Percentiles rank a stretch among this genome's conserved stretches.
Evolutionary conservation across 2,113 vertebrate genomes (phyloP).

Genomic region (Lophura nycthemera): DNA sequence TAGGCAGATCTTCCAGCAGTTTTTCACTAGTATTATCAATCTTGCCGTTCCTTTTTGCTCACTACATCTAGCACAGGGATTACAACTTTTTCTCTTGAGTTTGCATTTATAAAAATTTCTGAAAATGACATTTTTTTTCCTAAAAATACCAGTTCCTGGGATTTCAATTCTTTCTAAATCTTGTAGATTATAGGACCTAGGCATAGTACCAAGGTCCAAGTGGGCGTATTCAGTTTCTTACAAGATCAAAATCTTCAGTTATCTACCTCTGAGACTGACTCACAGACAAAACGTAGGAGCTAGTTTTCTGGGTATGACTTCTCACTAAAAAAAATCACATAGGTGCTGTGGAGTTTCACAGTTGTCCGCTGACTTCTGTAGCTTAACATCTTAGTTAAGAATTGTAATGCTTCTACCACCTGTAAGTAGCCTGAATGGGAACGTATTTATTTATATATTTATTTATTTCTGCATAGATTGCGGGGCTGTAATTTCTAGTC

Average conservation of each 20-base stretch:
- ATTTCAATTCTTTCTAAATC: no score
- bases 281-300: neutral
- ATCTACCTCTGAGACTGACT: neutral
- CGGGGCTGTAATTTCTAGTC: neutral
- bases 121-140: no score
- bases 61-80: neutral
- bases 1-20: neutral
- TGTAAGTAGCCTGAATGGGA: neutral
- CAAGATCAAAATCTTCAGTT: no score
- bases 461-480: neutral
- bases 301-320: neutral
- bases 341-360: fast-evolving
- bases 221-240: no score
- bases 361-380: neutral
- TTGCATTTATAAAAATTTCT: no score
- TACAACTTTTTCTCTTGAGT: neutral
- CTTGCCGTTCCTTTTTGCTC: neutral
- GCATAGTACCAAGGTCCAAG: no score
- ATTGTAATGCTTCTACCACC: neutral
- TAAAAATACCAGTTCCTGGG: no score
- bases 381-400: neutral
- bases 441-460: neutral
- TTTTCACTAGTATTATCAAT: neutral
- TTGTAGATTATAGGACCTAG: no score
- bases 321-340: neutral